phyloP scores from a whole-genome alignment of 2,888 invertebrate genomes.

The Folsomia manolachei region DNA sequence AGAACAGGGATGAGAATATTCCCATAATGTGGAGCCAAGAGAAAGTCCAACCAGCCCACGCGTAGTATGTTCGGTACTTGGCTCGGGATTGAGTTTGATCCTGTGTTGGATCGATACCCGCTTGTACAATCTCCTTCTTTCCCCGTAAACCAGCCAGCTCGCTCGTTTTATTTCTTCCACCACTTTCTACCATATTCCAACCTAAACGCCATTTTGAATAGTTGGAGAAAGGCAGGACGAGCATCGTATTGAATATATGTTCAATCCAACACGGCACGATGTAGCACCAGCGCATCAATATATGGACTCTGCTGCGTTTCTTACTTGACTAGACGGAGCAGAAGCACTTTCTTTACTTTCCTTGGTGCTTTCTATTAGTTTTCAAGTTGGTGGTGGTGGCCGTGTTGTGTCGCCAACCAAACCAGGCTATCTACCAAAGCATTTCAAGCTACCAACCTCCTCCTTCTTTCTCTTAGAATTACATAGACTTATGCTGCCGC shows the following conservation, averaged over 20 bases:
- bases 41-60: neutral
- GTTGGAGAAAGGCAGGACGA: too few species aligned
- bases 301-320: neutral
- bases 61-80: neutral
- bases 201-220: conserved; percentile 11
- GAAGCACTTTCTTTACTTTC: conserved; percentile 15
- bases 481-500: too few species aligned
- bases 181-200: neutral
- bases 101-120: neutral
- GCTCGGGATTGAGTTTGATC: neutral
- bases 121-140: neutral
- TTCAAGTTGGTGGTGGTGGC: neutral
- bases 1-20: too few species aligned
- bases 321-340: neutral
- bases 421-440: too few species aligned
- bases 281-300: too few species aligned
- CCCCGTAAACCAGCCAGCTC: neutral
- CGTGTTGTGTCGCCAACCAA: conserved; percentile 36
- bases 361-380: neutral
- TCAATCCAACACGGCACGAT: too few species aligned
- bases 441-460: too few species aligned
- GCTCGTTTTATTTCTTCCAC: neutral
- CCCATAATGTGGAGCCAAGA: too few species aligned
- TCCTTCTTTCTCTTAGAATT: conserved; percentile 29
- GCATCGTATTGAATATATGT: too few species aligned